phyloP scores from a whole-genome alignment of 23 tunicate species.

The Botrylloides violaceus region DNA sequence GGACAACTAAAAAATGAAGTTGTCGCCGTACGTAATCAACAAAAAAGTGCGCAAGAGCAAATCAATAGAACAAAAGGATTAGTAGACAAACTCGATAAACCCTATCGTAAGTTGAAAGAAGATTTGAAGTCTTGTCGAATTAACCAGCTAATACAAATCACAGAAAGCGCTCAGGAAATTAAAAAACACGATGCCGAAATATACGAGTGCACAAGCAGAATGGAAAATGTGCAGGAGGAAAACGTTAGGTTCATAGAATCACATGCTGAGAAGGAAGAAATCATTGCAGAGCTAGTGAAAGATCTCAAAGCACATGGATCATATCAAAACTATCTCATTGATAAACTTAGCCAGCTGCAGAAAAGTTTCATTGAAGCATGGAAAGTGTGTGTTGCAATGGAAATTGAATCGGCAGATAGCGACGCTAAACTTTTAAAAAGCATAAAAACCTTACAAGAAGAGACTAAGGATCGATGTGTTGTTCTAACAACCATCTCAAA shows the following conservation, averaged over 20 bases:
- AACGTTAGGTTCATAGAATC: slow-evolving; percentile 24
- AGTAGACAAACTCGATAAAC: slow-evolving; percentile 39
- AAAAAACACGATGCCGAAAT: slow-evolving; percentile 35
- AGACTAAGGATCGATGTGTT: slow-evolving; percentile 35
- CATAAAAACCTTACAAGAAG: slow-evolving; percentile 39
- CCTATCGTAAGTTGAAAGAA: slow-evolving; percentile 32
- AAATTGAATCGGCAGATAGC: slow-evolving; percentile 58
- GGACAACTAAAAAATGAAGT: slow-evolving; percentile 36
- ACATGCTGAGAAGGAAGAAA: slow-evolving; percentile 4
- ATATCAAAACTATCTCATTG: slow-evolving; percentile 24
- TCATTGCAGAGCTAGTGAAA: slow-evolving; percentile 7
- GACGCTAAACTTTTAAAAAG: slow-evolving; percentile 31
- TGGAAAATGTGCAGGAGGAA: slow-evolving; percentile 28
- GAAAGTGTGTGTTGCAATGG: slow-evolving; percentile 64
- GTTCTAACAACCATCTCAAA: slow-evolving; percentile 32
- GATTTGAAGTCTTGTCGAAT: slow-evolving; percentile 1
- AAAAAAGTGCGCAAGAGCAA: slow-evolving; percentile 59
- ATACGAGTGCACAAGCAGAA: slow-evolving; percentile 22
- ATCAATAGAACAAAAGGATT: slow-evolving; percentile 32
- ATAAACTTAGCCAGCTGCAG: slow-evolving; percentile 31
- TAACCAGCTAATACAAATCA: slow-evolving; percentile 13
- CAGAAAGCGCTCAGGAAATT: slow-evolving; percentile 17
- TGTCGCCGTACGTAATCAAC: slow-evolving; percentile 47
- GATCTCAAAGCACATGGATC: slow-evolving; percentile 33
- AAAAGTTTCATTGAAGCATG: slow-evolving; percentile 37